phyloP scores from a whole-genome alignment of 2,797 vertebrate species.

The Garrulus glandarius region DNA sequence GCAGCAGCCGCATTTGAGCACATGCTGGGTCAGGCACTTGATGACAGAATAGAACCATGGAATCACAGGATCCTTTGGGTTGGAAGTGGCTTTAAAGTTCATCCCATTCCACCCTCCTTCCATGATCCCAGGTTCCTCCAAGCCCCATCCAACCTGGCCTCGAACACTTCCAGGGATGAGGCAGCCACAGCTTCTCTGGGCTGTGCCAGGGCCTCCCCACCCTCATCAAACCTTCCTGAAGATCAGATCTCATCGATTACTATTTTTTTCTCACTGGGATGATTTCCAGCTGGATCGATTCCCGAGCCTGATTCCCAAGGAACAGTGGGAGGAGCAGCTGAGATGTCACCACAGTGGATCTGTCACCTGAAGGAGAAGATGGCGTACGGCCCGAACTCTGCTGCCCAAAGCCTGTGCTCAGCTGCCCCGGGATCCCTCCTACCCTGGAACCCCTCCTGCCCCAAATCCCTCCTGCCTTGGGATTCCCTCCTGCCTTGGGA shows the following conservation, averaged over 20 bases:
- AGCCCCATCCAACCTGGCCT: background rate
- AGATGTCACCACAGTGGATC: background rate
- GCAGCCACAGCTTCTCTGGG: background rate
- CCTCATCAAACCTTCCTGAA: background rate
- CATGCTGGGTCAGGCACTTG: background rate
- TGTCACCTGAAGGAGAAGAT: background rate
- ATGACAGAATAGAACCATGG: background rate
- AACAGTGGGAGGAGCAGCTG: background rate
- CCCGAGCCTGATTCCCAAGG: background rate
- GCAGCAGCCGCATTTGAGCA: background rate
- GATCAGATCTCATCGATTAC: background rate
- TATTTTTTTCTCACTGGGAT: background rate
- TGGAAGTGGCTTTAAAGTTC: background rate
- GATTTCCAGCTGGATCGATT: background rate
- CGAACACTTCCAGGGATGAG: background rate
- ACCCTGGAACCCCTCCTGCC: fast-evolving
- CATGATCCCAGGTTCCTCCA: background rate
- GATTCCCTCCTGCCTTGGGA: background rate
- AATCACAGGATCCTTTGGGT: background rate
- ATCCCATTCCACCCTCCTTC: fast-evolving
- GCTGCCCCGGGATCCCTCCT: background rate
- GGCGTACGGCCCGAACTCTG: background rate
- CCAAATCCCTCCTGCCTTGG: background rate
- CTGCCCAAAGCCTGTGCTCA: background rate
- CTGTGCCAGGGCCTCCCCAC: background rate